phyloP scores from a whole-genome alignment of 2,888 invertebrate genomes.

The Ichneumoninae sp. region DNA sequence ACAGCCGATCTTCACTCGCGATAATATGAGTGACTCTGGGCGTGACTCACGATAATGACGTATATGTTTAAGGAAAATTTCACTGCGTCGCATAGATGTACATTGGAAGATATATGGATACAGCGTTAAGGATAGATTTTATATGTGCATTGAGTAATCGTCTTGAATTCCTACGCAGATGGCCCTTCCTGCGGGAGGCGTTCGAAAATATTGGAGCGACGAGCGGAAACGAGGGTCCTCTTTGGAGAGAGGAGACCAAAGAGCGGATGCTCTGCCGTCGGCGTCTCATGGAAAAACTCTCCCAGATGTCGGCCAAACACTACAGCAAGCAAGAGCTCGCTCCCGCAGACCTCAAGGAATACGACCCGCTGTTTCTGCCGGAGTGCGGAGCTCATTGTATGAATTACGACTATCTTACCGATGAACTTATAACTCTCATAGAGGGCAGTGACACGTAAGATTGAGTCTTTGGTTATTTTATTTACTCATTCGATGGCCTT shows the following conservation, averaged over 20 bases:
- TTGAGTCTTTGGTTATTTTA: conserved; percentile 13
- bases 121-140: neutral
- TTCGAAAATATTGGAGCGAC: conserved; percentile 76
- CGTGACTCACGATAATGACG: conserved; percentile 7
- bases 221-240: conserved; percentile 67
- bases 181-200: conserved; percentile 82
- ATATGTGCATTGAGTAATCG: neutral
- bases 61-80: neutral
- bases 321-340: conserved; percentile 84
- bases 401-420: conserved; percentile 84
- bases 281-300: conserved; percentile 80
- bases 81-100: neutral
- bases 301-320: conserved; percentile 84
- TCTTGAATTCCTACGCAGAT: conserved; percentile 77
- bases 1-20: neutral
- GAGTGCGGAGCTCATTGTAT: conserved; percentile 81
- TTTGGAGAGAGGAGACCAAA: conserved; percentile 83
- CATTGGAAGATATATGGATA: neutral
- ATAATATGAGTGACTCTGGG: neutral
- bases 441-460: conserved; percentile 72
- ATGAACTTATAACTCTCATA: conserved; percentile 82
- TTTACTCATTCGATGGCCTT: neutral
- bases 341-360: conserved; percentile 83
- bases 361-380: conserved; percentile 80
- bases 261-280: conserved; percentile 79